Base-by-base conservation (phyloP, 2,113 vertebrate genomes). In the Antennarius striatus region DNA sequence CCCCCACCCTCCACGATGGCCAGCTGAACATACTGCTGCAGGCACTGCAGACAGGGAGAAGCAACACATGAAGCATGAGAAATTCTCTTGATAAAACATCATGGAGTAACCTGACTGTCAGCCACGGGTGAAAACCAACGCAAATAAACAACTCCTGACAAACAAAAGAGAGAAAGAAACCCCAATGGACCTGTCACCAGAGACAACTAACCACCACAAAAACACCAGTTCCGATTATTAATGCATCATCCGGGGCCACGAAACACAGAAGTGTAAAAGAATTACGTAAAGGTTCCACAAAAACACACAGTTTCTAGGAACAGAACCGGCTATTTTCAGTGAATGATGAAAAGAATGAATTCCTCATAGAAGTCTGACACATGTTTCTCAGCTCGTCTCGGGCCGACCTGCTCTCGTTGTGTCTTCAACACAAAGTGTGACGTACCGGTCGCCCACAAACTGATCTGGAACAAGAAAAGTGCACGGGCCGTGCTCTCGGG, bases 1-100 rank as follows among this genome's bases (percentile, higher is more conserved):
- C 97, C 97, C 63, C 94, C 96, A 3, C 95, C 96, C 75, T 96
- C 96, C 81, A 89, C 92, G 81, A 99, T 93, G 57, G 94, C 92
- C 83, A 98, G 80, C 83, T 93, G 88, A 69, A 95, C 91, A 57
- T 99, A 99, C 80, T 96, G 95, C 82, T 91, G 93, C 84, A 99
- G 91, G 91, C 97, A 98, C 97, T 99, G 72, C 50, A 85, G 73
- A 86, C 12, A 60, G 73, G 54, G 72, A 74, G 68, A 32, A 51
- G 15, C 32, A 62, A 29, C 17, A 63, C 32, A 43, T 5, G 48
- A 51, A 56, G 17, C 29, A 10, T 71, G 32, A 69, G 28, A 49
- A 36, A 36, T 36, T 7, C 5, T 2, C 13, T 2, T 2, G 14
- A 69, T 1, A 15, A 13, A 11, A n/a, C 32, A 36, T 36, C 32